Percentiles rank a stretch among this genome's conserved stretches.
Evolutionary conservation across 2,113 vertebrate genomes (phyloP).

Genomic region (Gnathonemus longibarbis): DNA sequence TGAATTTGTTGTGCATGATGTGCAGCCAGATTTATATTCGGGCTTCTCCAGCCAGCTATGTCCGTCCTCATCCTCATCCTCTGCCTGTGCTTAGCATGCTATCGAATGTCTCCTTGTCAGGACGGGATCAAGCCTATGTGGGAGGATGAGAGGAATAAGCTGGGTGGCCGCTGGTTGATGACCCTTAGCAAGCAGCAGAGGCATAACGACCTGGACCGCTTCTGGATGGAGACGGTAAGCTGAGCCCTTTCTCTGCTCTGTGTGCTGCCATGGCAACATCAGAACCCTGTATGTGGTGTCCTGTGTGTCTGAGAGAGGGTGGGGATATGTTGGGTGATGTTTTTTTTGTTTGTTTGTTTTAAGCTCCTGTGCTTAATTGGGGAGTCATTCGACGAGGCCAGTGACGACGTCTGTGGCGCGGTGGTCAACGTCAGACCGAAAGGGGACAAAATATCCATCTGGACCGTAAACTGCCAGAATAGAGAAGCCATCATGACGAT

Average conservation of each 20-base stretch:
- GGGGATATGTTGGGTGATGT: not conserved
- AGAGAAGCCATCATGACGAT: constrained; percentile 71
- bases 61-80: not conserved
- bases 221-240: constrained; percentile 71
- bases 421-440: constrained; percentile 73
- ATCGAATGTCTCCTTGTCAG: constrained; percentile 35
- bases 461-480: constrained; percentile 74
- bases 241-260: not conserved
- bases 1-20: not conserved
- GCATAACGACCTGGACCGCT: constrained; percentile 70
- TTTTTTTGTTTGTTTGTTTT: constrained; percentile 19
- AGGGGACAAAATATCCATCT: constrained; percentile 73
- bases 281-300: not conserved
- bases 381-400: constrained; percentile 69
- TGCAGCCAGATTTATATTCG: not conserved
- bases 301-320: not conserved
- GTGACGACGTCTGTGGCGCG: constrained; percentile 69
- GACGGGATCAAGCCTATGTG: constrained; percentile 75
- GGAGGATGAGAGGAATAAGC: constrained; percentile 72
- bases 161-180: constrained; percentile 71
- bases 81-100: not conserved
- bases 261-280: not conserved
- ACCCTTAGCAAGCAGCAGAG: constrained; percentile 70
- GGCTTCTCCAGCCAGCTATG: not conserved
- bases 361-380: constrained; percentile 74